These are phyloP conservation scores for Sebastolobus altivelis DNA, from an alignment of 2,797 vertebrate species.

Conservation along the genomic window DNA sequence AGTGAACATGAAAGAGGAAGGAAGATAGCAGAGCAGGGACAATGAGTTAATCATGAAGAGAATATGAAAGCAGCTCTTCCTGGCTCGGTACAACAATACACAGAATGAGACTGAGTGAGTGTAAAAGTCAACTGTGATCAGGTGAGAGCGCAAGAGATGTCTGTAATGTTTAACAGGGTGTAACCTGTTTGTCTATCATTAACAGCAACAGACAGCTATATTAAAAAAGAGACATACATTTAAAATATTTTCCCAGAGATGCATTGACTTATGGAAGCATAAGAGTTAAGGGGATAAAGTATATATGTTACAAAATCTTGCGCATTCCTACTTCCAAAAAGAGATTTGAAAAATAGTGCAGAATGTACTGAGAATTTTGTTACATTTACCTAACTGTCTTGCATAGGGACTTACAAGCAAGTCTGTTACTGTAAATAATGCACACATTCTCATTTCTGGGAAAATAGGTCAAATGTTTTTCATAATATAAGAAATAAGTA, in stretches of 20 bases:
- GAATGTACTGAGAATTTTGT: no score
- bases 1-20: slow-evolving; percentile 56
- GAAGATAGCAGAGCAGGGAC: slow-evolving; percentile 25
- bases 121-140: slow-evolving; percentile 36
- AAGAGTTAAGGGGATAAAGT: background rate
- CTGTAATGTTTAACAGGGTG: slow-evolving; percentile 65
- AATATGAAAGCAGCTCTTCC: slow-evolving; percentile 16
- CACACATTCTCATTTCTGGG: background rate
- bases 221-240: background rate
- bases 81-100: background rate
- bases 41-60: slow-evolving; percentile 40
- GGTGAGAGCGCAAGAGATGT: slow-evolving; percentile 12
- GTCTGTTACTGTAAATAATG: background rate
- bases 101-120: background rate
- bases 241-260: background rate
- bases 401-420: background rate
- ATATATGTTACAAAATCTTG: background rate
- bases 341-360: background rate
- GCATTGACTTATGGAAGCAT: background rate
- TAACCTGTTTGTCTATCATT: slow-evolving; percentile 40
- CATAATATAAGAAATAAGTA: background rate
- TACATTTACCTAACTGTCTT: background rate
- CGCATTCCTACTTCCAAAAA: background rate
- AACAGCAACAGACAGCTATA: slow-evolving; percentile 23
- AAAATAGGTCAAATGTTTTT: background rate